These are phyloP conservation scores for Spodoptera frugiperda DNA, from an alignment of 1,140 invertebrate genomes.

Conservation along the genomic window DNA sequence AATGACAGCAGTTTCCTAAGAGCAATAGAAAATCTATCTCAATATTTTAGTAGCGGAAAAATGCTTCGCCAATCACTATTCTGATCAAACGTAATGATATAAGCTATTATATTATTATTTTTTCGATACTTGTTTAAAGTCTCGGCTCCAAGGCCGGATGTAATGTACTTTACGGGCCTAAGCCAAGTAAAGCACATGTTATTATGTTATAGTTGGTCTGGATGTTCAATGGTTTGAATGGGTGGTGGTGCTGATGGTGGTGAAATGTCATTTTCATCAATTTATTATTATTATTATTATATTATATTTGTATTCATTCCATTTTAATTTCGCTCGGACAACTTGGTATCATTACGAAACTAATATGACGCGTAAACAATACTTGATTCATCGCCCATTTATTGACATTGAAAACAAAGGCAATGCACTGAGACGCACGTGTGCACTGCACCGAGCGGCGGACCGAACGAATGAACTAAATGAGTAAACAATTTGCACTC, in stretches of 20 bases:
- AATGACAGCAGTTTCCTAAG: not conserved
- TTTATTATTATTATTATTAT: too few species aligned
- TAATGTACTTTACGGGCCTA: too few species aligned
- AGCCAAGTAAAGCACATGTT: too few species aligned
- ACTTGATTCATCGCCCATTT: conserved; percentile 44
- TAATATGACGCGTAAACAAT: conserved; percentile 37
- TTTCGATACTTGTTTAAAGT: too few species aligned
- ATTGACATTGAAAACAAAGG: conserved; percentile 48
- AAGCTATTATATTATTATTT: not conserved
- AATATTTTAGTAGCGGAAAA: not conserved
- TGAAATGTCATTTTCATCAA: too few species aligned
- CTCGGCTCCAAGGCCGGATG: too few species aligned
- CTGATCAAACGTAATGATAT: conserved; percentile 1
- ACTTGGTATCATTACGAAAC: conserved; percentile 31
- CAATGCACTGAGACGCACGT: conserved; percentile 22
- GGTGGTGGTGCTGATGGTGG: too few species aligned
- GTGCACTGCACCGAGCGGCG: conserved; percentile 2
- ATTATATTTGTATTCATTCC: not conserved
- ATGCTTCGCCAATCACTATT: not conserved
- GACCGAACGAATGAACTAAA: not conserved
- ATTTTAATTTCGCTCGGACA: not conserved
- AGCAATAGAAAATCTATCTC: not conserved
- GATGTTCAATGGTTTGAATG: too few species aligned
- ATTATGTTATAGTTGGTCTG: too few species aligned
- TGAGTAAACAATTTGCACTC: conserved; percentile 40